These are phyloP conservation scores for Metopia argyrocephala DNA, from an alignment of 2,888 invertebrate species.

Conservation along the genomic window DNA sequence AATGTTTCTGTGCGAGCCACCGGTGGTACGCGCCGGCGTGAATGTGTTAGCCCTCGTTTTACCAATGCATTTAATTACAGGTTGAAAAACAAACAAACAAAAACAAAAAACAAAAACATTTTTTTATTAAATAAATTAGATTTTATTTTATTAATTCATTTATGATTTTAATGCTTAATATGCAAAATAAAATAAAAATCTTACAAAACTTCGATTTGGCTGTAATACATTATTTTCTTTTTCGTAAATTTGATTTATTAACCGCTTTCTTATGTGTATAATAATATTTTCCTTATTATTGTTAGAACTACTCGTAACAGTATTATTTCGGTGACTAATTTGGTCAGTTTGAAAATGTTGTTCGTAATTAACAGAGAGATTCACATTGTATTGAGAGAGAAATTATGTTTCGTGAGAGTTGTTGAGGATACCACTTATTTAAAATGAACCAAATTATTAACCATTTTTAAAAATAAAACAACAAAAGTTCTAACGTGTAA, in stretches of 20 bases:
- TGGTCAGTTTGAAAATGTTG: background rate
- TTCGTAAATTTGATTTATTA: background rate
- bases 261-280: background rate
- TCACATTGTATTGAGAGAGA: slow-evolving; percentile 18
- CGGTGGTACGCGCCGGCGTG: no score
- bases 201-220: slow-evolving; percentile 15
- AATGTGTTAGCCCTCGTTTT: no score
- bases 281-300: background rate
- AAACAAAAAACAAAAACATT: no score
- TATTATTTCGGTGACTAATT: background rate
- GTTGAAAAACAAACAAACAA: no score
- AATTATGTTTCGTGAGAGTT: slow-evolving; percentile 7
- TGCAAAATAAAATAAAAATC: slow-evolving; percentile 19
- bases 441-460: background rate
- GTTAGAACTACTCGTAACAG: no score
- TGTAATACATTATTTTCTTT: background rate
- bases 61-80: no score
- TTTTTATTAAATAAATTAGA: background rate
- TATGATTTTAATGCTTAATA: background rate
- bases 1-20: no score
- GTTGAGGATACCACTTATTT: slow-evolving; percentile 41
- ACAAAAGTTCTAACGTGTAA: background rate
- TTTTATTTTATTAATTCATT: background rate
- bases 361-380: background rate
- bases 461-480: background rate